phyloP scores from a whole-genome alignment of 2,888 invertebrate species.

The Bellardia pandia region DNA sequence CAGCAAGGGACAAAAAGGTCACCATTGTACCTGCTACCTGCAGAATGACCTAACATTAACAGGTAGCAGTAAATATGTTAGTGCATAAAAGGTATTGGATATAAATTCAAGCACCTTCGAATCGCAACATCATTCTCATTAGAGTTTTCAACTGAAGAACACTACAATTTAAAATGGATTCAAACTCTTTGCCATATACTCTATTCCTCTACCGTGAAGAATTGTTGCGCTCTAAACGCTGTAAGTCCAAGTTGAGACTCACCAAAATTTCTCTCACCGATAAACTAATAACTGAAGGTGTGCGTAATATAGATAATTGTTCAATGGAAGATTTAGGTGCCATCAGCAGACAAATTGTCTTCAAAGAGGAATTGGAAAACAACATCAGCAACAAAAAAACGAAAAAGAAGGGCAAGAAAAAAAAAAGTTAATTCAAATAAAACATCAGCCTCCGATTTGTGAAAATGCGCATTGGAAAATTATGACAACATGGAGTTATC shows the following conservation, averaged over 20 bases:
- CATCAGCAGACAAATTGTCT: constrained; percentile 77
- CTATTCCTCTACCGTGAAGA: constrained; percentile 79
- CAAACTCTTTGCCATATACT: constrained; percentile 75
- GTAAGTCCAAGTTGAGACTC: constrained; percentile 74
- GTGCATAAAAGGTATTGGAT: too few species aligned
- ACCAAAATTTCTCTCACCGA: constrained; percentile 78
- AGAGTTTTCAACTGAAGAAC: constrained; percentile 72
- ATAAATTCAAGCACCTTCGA: neutral
- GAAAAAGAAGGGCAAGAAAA: constrained; percentile 29
- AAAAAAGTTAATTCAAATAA: constrained; percentile 17
- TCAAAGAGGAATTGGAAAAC: constrained; percentile 76
- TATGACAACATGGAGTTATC: neutral
- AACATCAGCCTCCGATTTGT: constrained; percentile 10
- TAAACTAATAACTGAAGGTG: constrained; percentile 76
- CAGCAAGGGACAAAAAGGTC: too few species aligned
- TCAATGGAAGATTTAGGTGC: constrained; percentile 77
- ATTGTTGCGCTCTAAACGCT: constrained; percentile 75
- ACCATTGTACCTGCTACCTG: too few species aligned
- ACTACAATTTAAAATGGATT: constrained; percentile 42
- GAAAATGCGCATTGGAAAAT: constrained; percentile 26
- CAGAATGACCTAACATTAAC: too few species aligned
- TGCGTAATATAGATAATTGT: constrained; percentile 75
- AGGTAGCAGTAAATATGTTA: too few species aligned
- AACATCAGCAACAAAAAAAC: constrained; percentile 20
- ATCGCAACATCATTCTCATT: constrained; percentile 77